Conservation (phyloP, 2,888 invertebrate species). For the Napeogenes inachia region DNA sequence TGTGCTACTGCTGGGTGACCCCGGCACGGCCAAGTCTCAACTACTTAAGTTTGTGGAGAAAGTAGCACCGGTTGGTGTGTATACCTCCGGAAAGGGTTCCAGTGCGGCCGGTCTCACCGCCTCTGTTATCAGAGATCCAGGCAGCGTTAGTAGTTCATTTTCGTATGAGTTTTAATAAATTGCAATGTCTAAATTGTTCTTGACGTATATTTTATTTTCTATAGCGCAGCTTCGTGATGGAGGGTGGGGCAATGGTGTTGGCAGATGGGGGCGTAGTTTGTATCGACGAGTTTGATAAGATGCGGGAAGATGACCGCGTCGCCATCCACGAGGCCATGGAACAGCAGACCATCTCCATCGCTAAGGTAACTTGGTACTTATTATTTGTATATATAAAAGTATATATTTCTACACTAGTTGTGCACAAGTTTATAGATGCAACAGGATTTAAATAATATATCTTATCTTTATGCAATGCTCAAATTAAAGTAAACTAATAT, state of each 20-base stretch:
- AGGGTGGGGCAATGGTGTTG: slow-evolving; percentile 99
- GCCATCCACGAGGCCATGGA: slow-evolving; percentile 99
- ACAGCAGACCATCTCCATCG: slow-evolving; percentile 99
- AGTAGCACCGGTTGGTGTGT: slow-evolving; percentile 94
- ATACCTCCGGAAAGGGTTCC: slow-evolving; percentile 99
- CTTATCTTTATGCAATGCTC: no score
- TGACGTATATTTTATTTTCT: slow-evolving; percentile 30
- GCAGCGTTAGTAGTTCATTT: slow-evolving; percentile 80
- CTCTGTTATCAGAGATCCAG: slow-evolving; percentile 95
- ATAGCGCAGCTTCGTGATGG: slow-evolving; percentile 96
- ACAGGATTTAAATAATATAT: no score
- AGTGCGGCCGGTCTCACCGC: slow-evolving; percentile 99
- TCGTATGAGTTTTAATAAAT: no score
- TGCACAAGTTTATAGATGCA: not conserved
- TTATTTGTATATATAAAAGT: not conserved
- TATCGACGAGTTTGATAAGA: slow-evolving; percentile 99
- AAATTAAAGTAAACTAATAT: not conserved
- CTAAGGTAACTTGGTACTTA: slow-evolving; percentile 79
- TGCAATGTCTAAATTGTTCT: not conserved
- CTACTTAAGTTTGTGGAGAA: slow-evolving; percentile 97
- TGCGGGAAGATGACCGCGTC: slow-evolving; percentile 99
- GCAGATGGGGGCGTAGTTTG: slow-evolving; percentile 99
- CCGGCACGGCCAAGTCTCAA: slow-evolving; percentile 99
- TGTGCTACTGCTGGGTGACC: slow-evolving; percentile 95
- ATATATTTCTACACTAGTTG: not conserved